Evolutionary conservation across 2,888 invertebrate genomes (phyloP), one percentile per base, ranked within the genome.

Genomic region (Byasa hedistus): DNA sequence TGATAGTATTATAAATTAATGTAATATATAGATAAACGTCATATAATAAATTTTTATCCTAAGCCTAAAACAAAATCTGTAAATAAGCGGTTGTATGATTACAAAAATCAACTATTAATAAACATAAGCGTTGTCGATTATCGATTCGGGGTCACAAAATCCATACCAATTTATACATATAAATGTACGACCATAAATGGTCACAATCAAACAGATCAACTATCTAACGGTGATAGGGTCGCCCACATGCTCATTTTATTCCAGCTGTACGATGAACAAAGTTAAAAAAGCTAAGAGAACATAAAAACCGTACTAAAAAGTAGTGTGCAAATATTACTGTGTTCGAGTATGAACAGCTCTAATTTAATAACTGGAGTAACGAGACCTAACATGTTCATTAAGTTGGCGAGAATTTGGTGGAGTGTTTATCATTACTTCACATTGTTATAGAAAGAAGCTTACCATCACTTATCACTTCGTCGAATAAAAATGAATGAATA

Each of bases 131-230:
- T 48, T 23, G 48, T 19, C 58, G 23, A 22, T 58, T 22, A 23
- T 48, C 32, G 24, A 61, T 61, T 51, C 24, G 51, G 27, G 61
- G 32, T 61, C 32, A 48, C 59, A 5, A 17, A 63, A 63, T 54
- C 27, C 12, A 54, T 44, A 24, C 10, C 39, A 44, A 55, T 63
- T 57, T 48, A 54, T 54, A 54, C 52, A 63, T 63, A 44, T 24
- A 24, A 22, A 21, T 63, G 24, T 27, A 23, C 24, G 54, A 44
- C 62, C 62, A 57, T 63, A 63, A 55, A 63, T 48, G 62, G 44
- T 23, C 44, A n/a, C 19, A 54, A 52, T 55, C 54, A 55, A 55
- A 61, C 54, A n/a, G 52, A 27, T 52, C 60, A 23, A 54, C 32
- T 57, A 57, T 32, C 17, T 57, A 22, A n/a, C 21, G 19, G 15